These are phyloP conservation scores for Aleiodes alternator DNA, from an alignment of 2,888 invertebrate species.

Conservation along the genomic window DNA sequence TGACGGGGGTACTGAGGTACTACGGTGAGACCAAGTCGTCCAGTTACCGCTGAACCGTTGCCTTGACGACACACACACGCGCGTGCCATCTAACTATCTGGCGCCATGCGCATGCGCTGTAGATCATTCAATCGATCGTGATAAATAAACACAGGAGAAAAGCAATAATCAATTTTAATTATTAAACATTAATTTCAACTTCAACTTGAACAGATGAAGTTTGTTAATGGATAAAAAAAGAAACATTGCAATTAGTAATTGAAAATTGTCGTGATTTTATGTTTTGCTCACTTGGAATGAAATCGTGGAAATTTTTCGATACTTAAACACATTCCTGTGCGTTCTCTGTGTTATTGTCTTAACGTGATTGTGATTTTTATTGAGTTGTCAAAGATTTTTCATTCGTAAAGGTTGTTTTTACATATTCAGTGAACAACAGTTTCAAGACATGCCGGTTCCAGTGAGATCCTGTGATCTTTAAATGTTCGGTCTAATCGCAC, in stretches of 20 bases:
- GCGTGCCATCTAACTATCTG: constrained; percentile 57
- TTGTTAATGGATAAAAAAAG: not conserved
- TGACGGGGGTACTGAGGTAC: constrained; percentile 51
- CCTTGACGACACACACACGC: constrained; percentile 73
- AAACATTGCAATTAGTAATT: too few relatives aligned
- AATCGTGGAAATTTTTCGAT: too few relatives aligned
- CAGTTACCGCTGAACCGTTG: constrained; percentile 75
- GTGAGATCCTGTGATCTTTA: not conserved
- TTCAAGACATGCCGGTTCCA: constrained; percentile 34
- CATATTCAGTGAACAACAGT: not conserved
- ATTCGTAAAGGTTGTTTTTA: too few relatives aligned
- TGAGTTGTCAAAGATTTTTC: too few relatives aligned
- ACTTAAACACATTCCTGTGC: too few relatives aligned
- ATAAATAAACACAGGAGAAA: constrained; percentile 15
- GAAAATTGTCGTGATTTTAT: too few relatives aligned
- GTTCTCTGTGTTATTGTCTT: too few relatives aligned
- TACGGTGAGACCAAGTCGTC: constrained; percentile 62
- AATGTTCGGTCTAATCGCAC: not conserved
- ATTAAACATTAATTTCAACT: not conserved
- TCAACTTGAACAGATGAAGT: not conserved
- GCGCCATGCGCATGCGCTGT: constrained; percentile 63
- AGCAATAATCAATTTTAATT: constrained; percentile 11
- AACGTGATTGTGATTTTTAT: too few relatives aligned
- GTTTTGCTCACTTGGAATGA: too few relatives aligned
- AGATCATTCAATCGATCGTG: constrained; percentile 43